A percentile compares a stretch with the other conserved stretches of the same genome.
phyloP scores from a whole-genome alignment of 2,797 vertebrate genomes.

The Melanotaenia maccullochi region DNA sequence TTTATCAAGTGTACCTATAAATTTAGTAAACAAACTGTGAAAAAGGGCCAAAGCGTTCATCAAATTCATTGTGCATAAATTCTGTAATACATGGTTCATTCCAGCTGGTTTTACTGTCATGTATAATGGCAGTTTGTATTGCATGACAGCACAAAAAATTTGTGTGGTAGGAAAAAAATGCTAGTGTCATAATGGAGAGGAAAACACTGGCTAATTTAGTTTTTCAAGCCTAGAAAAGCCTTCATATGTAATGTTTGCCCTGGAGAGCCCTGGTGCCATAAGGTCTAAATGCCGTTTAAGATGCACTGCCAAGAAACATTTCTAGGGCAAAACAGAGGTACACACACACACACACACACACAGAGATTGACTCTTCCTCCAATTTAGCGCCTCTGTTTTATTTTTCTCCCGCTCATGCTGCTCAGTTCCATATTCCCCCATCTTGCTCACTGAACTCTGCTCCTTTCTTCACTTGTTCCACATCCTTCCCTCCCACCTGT shows the following conservation, averaged over 20 bases:
- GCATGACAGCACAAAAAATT: neutral
- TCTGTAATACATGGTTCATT: neutral
- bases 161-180: neutral
- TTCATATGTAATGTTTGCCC: slow-evolving; percentile 9
- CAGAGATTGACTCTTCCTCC: slow-evolving; percentile 8
- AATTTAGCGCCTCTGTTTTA: slow-evolving; percentile 11
- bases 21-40: neutral
- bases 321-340: slow-evolving; percentile 25
- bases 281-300: slow-evolving; percentile 45
- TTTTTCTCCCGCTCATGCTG: slow-evolving; percentile 17
- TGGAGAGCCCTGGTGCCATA: slow-evolving; percentile 25
- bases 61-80: neutral
- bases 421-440: slow-evolving; percentile 14
- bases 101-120: neutral
- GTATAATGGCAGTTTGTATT: neutral
- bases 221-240: slow-evolving; percentile 1
- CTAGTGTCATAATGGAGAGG: neutral
- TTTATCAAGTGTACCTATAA: neutral
- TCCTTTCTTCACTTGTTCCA: slow-evolving; percentile 33
- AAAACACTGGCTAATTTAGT: slow-evolving; percentile 5
- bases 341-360: slow-evolving; percentile 24
- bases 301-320: slow-evolving; percentile 39
- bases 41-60: neutral
- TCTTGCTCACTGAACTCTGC: slow-evolving; percentile 37
- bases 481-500: slow-evolving; percentile 32